Evolutionary conservation across 2,113 vertebrate species (phyloP).

Genomic region (Semnornis frantzii): DNA sequence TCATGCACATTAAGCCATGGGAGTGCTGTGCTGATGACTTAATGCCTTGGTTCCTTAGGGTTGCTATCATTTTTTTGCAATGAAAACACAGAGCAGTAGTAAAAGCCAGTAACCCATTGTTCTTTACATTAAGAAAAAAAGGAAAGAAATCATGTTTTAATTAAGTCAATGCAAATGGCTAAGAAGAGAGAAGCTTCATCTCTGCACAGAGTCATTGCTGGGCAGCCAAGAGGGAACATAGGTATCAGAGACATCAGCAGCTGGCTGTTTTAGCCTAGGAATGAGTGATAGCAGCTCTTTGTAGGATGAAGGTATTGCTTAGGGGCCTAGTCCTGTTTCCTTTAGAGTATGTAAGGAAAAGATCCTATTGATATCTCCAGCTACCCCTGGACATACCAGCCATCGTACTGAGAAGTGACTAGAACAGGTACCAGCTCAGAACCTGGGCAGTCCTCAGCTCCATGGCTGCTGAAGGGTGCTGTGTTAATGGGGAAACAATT

Average conservation of each 20-base stretch:
- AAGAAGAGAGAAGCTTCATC: constrained; percentile 3
- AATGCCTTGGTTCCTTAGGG: background rate
- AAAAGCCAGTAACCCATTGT: background rate
- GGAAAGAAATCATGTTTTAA: background rate
- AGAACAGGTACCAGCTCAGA: background rate
- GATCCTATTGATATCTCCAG: background rate
- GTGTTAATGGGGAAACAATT: background rate
- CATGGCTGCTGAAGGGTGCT: background rate
- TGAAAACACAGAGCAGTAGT: background rate
- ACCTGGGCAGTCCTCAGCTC: background rate
- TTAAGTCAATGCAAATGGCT: background rate
- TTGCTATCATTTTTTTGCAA: background rate
- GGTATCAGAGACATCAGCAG: background rate
- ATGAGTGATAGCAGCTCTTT: background rate
- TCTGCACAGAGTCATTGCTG: background rate
- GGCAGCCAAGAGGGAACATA: background rate
- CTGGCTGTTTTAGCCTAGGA: background rate
- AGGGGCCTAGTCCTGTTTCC: background rate
- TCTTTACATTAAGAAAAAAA: background rate
- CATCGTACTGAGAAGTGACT: background rate
- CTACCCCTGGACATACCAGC: background rate
- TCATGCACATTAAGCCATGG: background rate
- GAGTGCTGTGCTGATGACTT: constrained; percentile 20
- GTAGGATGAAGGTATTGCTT: background rate
- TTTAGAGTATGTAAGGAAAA: background rate